Evolutionary conservation across 1,140 invertebrate species (phyloP).

Genomic region (Drosophila carrolli): DNA sequence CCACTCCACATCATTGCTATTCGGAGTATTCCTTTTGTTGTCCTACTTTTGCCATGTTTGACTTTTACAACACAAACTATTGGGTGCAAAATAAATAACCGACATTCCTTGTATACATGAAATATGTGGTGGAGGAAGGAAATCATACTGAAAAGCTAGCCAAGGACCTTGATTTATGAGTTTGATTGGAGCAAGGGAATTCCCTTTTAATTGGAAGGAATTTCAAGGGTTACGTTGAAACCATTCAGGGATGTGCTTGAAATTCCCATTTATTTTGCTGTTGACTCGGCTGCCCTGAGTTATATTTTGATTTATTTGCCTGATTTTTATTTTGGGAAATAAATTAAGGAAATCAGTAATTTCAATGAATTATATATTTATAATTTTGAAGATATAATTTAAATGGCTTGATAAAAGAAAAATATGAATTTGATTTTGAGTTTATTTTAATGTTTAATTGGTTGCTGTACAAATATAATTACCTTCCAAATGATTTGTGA

Average conservation of each 20-base stretch:
- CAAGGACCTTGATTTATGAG: constrained; percentile 47
- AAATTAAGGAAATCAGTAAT: too few relatives aligned
- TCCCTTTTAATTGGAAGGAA: constrained; percentile 44
- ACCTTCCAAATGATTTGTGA: neutral
- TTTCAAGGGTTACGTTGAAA: neutral
- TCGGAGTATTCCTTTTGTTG: constrained; percentile 44
- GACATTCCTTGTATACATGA: constrained; percentile 49
- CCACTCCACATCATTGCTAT: constrained; percentile 22
- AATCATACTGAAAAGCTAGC: constrained; percentile 4
- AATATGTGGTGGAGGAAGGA: constrained; percentile 14
- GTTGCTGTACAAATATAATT: too few relatives aligned
- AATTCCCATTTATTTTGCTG: constrained; percentile 1
- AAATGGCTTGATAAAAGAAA: too few relatives aligned
- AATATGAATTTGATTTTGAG: too few relatives aligned
- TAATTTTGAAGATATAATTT: too few relatives aligned
- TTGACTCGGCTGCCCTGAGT: too few relatives aligned
- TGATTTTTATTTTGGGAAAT: neutral
- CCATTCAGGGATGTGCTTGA: neutral
- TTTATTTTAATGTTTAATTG: too few relatives aligned
- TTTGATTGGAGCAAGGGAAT: constrained; percentile 10
- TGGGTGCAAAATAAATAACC: constrained; percentile 15
- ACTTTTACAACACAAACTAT: constrained; percentile 61
- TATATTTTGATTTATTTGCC: neutral
- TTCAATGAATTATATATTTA: too few relatives aligned
- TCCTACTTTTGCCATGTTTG: constrained; percentile 40